Evolutionary conservation across 2,888 invertebrate genomes (phyloP).

Genomic region (Yponomeuta cagnagella): DNA sequence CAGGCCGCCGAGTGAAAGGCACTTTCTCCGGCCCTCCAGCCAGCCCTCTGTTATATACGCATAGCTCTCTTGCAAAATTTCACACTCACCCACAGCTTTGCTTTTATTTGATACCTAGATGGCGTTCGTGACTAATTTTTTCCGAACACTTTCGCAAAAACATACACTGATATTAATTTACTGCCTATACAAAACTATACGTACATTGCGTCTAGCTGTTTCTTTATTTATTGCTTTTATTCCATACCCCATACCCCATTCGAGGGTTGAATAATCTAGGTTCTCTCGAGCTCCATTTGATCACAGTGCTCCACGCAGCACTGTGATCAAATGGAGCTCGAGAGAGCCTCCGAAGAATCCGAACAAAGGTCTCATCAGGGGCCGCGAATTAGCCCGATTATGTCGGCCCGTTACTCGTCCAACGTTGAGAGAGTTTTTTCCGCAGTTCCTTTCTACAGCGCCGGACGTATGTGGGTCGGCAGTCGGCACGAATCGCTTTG

Average conservation of each 20-base stretch:
- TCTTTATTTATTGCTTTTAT: not conserved
- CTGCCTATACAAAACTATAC: not conserved
- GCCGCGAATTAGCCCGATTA: conserved; percentile 36
- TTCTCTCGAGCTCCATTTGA: conserved; percentile 10
- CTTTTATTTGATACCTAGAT: conserved; percentile 49
- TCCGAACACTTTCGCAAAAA: conserved; percentile 30
- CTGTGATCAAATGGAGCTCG: too few species aligned
- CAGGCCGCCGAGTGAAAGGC: conserved; percentile 62
- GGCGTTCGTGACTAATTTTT: conserved; percentile 27
- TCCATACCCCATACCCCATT: not conserved
- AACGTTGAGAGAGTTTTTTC: conserved; percentile 42
- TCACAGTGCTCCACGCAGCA: not conserved
- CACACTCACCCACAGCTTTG: conserved; percentile 54
- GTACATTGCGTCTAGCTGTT: not conserved
- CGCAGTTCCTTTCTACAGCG: conserved; percentile 43
- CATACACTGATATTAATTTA: not conserved
- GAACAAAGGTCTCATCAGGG: conserved; percentile 17
- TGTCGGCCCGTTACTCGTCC: conserved; percentile 45
- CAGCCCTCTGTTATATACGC: conserved; percentile 56
- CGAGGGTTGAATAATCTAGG: not conserved
- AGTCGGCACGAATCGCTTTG: conserved; percentile 57
- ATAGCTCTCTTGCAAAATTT: conserved; percentile 61
- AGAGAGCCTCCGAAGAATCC: not conserved
- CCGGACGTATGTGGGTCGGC: conserved; percentile 52
- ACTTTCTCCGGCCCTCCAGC: conserved; percentile 72